phyloP scores from a whole-genome alignment of 1,140 invertebrate species.

The Andrena cerasifolii region DNA sequence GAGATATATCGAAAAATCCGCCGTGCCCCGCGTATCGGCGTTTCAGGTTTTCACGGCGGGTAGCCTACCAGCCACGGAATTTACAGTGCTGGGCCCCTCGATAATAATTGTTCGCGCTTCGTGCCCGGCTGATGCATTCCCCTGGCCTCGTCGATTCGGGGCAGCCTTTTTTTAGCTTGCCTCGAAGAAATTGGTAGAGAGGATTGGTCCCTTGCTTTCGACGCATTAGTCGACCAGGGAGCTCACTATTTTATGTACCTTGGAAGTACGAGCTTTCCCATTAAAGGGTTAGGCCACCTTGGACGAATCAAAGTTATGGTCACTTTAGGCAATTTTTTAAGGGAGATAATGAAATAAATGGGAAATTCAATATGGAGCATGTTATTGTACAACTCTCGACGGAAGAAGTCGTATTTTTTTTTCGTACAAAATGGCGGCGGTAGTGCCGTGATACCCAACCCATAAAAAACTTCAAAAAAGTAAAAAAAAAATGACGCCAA shows the following conservation, averaged over 20 bases:
- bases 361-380: too few relatives aligned
- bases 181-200: neutral
- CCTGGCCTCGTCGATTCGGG: neutral
- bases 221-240: too few relatives aligned
- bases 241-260: too few relatives aligned
- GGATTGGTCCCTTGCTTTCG: neutral
- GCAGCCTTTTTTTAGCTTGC: neutral
- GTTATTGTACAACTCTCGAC: too few relatives aligned
- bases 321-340: too few relatives aligned
- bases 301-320: neutral
- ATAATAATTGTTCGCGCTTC: conserved; percentile 53
- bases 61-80: conserved; percentile 34
- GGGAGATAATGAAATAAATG: too few relatives aligned
- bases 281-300: neutral
- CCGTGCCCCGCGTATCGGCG: conserved; percentile 26
- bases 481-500: too few relatives aligned
- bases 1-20: conserved; percentile 67
- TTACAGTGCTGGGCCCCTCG: conserved; percentile 21
- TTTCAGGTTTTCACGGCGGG: conserved; percentile 41
- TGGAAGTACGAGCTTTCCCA: too few relatives aligned
- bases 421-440: too few relatives aligned
- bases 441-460: too few relatives aligned
- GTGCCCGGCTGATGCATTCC: neutral
- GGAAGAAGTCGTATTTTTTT: too few relatives aligned
- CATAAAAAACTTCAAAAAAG: too few relatives aligned